phyloP scores from a whole-genome alignment of 2,888 invertebrate species.

The Piscicola geometra region DNA sequence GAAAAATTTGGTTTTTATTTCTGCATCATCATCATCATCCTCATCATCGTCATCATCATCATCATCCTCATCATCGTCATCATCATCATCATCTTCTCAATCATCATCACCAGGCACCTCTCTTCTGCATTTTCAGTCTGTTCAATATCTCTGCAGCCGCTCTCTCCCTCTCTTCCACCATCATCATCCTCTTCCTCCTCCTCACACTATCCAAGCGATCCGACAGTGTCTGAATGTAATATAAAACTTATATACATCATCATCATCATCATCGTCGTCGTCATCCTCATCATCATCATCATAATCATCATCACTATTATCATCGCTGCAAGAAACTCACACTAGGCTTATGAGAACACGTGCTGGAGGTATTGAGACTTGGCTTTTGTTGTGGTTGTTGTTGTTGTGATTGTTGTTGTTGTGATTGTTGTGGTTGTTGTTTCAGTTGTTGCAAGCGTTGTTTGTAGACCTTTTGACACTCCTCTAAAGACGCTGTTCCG shows the following conservation, averaged over 20 bases:
- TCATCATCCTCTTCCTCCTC: constrained; percentile 7
- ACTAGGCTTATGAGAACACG: no score
- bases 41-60: constrained; percentile 42
- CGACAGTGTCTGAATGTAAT: background rate
- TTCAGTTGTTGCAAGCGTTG: background rate
- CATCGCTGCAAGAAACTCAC: no score
- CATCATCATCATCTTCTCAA: no score
- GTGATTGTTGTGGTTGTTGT: background rate
- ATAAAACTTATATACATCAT: no score
- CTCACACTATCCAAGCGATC: background rate
- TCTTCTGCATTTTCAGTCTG: background rate
- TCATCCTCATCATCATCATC: no score
- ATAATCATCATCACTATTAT: no score
- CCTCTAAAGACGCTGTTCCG: background rate
- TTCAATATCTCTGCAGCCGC: constrained; percentile 7
- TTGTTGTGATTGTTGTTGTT: constrained; percentile 8
- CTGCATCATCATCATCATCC: background rate
- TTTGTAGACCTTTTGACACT: background rate
- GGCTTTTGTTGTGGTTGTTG: background rate
- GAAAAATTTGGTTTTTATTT: no score
- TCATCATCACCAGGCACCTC: background rate
- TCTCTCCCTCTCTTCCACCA: constrained; percentile 9
- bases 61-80: constrained; percentile 39
- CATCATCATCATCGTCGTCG: no score
- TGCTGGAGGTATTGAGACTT: no score